Conservation (phyloP, 2,797 vertebrate species). For the Myiotriccus ornatus region DNA sequence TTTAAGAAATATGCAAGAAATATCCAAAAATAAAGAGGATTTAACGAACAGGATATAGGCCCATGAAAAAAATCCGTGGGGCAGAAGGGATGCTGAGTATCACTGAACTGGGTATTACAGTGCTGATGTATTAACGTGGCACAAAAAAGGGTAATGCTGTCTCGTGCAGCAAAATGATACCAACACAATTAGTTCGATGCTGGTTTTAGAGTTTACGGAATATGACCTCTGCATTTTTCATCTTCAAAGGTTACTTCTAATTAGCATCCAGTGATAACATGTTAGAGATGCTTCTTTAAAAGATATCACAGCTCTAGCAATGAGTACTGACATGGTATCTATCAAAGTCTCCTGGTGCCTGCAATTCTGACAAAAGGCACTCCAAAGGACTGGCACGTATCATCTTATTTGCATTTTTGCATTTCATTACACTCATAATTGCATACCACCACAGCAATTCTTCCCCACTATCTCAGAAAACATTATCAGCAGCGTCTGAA, state of each 20-base stretch:
- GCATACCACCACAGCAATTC: constrained; percentile 88
- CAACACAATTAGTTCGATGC: constrained; percentile 71
- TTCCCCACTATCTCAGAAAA: constrained; percentile 89
- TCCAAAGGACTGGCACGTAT: constrained; percentile 82
- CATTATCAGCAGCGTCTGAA: constrained; percentile 92
- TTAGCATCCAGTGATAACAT: constrained; percentile 75
- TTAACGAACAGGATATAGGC: neutral
- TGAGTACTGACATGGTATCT: constrained; percentile 86
- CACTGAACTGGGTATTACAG: neutral
- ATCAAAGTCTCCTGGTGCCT: constrained; percentile 86
- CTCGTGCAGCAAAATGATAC: constrained; percentile 57
- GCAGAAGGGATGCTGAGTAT: neutral
- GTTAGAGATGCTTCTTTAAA: constrained; percentile 70
- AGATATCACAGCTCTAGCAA: constrained; percentile 85
- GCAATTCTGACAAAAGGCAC: constrained; percentile 89
- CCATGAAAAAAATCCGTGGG: neutral
- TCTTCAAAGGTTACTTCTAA: constrained; percentile 75
- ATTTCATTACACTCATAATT: constrained; percentile 97
- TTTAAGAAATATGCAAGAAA: neutral
- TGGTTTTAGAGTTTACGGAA: constrained; percentile 69
- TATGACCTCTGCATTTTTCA: constrained; percentile 73
- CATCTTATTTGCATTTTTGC: constrained; percentile 98
- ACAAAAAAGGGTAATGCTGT: constrained; percentile 29
- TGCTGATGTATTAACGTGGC: neutral
- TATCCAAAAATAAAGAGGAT: neutral